Evolutionary conservation across 2,888 invertebrate species (phyloP), one percentile per base, ranked within the genome.

Genomic region (Pristionchus mayeri): DNA sequence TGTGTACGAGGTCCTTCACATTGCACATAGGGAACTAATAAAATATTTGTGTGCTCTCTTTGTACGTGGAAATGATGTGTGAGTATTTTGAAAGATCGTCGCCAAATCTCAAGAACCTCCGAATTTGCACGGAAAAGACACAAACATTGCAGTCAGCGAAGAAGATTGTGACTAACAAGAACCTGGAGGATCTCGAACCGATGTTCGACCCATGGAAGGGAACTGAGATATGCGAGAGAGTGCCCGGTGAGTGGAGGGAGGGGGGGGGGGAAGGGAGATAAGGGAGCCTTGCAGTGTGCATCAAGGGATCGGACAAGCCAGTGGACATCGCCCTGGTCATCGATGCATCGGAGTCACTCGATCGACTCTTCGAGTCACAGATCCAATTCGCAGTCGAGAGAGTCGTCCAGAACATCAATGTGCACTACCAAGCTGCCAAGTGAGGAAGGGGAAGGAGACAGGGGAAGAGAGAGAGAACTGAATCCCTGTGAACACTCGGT

Each of bases 401-500:
- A 21, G 86, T 91, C n/a, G 83, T 92, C n/a, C 87, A 88, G 21
- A 89, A 91, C 86, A 88, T 92, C 63, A 91, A 92, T 84, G 88
- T 92, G 30, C 91, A 92, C 81, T 90, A 91, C 0, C 91, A 92
- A 37, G 92, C 92, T 9, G 92, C 92, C 24, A 87, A 91, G 89
- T 88, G 27, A 34, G 84, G 2, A 30, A 7, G 27, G 34, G 18
- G 50, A 24, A 21, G 50, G 40, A 44, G 21, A 67, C 21, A 30
- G 48, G n/a, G 24, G 27, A 30, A n/a, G 52, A 54, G 40, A 79
- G 9, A 9, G 30, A n/a, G 27, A 44, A 44, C n/a, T 44, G 44
- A 44, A 9, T 44, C 44, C 7, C 13, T 13, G 6, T 44, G 1
- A 57, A 37, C 30, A 34, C 21, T 34, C 34, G 18, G 30, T 27